Base-by-base conservation (phyloP, 1,140 invertebrate genomes). In the Phocides pigmalion region DNA sequence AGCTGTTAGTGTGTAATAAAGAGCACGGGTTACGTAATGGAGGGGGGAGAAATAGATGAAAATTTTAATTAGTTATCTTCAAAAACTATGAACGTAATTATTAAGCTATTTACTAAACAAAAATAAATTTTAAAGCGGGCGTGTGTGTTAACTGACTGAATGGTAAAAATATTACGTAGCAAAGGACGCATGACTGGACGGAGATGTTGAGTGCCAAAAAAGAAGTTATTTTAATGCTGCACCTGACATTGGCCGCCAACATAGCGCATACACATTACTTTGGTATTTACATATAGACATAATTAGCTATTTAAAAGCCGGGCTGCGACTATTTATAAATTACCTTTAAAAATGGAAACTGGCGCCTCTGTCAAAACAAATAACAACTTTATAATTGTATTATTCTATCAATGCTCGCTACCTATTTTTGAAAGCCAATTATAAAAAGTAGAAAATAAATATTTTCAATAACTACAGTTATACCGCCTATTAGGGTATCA, bases 311-410 rank as follows among this genome's bases (percentile, higher is more conserved):
- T 69, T 64, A 61, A 63, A 81, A 90, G 86, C 84, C 74, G 62
- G 76, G 70, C 77, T 76, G 68, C 62, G 68, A 62, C 49, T 79
- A 70, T 79, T 75, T 78, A 76, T 78, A 76, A 73, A 81, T 89
- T 89, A 89, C 86, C 86, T 89, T 90, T 90, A 88, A 84, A 89
- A 79, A 90, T 72, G 67, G 88, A 86, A 76, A 81, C 87, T 84
- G 88, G 86, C 73, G 72, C 62, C 80, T 89, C 88, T 89, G 86
- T 88, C 79, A 76, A 84, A 88, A 90, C 81, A 88, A 85, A 88
- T 76, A 77, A 72, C 58, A 69, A 47, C 41, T 74, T 72, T 74
- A 70, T 67, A 63, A 66, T 66, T 73, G 62, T 42, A 68, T 56
- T 39, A 35, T 53, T 44, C 58, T 51, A 50, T 25, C 9, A 64